Conservation (phyloP, 1,140 invertebrate species). For the Dysdera silvatica region DNA sequence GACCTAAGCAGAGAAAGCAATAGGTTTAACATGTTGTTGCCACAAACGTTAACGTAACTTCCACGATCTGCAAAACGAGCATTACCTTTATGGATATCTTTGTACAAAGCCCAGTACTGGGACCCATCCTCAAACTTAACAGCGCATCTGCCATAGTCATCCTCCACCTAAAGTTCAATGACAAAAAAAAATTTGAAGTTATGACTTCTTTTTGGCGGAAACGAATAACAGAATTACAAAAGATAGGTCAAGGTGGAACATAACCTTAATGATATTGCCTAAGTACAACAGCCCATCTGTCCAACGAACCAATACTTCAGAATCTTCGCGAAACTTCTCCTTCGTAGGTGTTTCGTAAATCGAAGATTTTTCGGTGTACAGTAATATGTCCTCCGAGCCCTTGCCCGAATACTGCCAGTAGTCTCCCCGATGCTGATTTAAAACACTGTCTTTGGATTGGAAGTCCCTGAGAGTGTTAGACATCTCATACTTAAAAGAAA, state of each 20-base stretch:
- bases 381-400: conserved; percentile 19
- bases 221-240: not conserved
- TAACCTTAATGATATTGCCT: conserved; percentile 60
- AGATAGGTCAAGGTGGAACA: conserved; percentile 2
- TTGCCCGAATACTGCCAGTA: conserved; percentile 24
- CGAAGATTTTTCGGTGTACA: conserved; percentile 26
- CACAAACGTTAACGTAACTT: not conserved
- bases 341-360: conserved; percentile 24
- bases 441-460: conserved; percentile 16
- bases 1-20: not conserved
- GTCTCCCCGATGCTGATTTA: conserved; percentile 22
- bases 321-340: conserved; percentile 49
- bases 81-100: conserved; percentile 53
- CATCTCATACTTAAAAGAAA: no score
- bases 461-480: conserved; percentile 23
- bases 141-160: conserved; percentile 61
- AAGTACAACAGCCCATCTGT: conserved; percentile 78
- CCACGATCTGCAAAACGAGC: not conserved
- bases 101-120: conserved; percentile 70
- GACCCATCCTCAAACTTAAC: conserved; percentile 81
- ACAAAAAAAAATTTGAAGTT: conserved; percentile 28
- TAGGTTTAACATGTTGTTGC: not conserved
- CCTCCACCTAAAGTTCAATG: conserved; percentile 54
- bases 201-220: not conserved
- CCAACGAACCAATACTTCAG: conserved; percentile 72